phyloP scores from a whole-genome alignment of 2,113 vertebrate genomes.

The Spermophilus dauricus region DNA sequence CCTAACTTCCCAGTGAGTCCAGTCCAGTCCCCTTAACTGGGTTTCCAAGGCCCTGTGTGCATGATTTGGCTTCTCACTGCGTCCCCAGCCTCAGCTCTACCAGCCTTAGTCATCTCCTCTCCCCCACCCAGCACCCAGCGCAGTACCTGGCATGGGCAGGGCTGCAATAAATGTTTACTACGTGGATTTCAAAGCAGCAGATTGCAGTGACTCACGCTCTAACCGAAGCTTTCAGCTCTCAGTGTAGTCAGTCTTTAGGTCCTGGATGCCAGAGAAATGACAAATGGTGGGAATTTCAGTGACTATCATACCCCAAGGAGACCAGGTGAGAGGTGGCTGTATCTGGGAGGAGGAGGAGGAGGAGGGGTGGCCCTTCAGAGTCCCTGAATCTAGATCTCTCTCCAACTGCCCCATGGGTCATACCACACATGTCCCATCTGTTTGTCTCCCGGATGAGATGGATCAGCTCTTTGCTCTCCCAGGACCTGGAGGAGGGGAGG shows the following conservation, averaged over 20 bases:
- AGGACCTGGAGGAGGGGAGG: background rate
- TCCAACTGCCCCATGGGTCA: accelerated
- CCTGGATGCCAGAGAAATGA: conserved; percentile 54
- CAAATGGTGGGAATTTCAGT: conserved; percentile 24
- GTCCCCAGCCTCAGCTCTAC: background rate
- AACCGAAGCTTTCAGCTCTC: background rate
- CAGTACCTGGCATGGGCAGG: conserved; percentile 11
- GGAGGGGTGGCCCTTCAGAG: background rate
- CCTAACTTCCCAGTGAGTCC: background rate
- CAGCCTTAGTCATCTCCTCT: background rate
- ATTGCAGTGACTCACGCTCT: conserved; percentile 48
- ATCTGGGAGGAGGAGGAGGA: no score
- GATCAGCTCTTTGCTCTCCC: background rate
- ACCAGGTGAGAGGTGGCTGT: background rate
- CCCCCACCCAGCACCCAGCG: background rate
- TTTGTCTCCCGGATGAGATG: background rate
- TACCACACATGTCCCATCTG: background rate
- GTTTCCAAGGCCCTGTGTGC: background rate
- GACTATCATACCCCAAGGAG: background rate
- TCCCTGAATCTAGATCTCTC: background rate
- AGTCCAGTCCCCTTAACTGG: background rate
- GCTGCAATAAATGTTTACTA: conserved; percentile 48
- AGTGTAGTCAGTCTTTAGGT: background rate
- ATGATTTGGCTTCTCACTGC: background rate
- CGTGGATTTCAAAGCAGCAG: conserved; percentile 37